Conservation (phyloP, 2,113 vertebrate genomes). For the Cinclus mexicanus region DNA sequence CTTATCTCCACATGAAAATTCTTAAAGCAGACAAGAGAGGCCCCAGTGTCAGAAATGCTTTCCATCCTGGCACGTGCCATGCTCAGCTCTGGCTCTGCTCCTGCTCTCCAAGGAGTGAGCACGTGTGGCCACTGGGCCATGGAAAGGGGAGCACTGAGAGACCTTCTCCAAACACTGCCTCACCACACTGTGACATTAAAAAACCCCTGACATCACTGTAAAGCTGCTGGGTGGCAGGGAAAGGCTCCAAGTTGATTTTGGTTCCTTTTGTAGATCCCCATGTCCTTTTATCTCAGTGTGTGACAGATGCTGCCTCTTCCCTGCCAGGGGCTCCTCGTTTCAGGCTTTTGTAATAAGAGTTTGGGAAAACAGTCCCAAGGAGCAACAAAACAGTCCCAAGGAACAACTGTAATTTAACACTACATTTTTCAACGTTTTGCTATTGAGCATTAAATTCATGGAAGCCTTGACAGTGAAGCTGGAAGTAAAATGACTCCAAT, state of each 20-base stretch:
- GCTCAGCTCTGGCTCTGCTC: background rate
- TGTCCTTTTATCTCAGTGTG: background rate
- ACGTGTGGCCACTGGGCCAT: background rate
- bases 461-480: background rate
- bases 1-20: background rate
- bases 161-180: background rate
- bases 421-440: background rate
- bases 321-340: background rate
- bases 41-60: background rate
- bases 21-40: background rate
- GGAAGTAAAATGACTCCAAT: background rate
- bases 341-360: background rate
- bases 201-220: background rate
- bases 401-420: background rate
- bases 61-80: fast-evolving
- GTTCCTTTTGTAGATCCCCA: background rate
- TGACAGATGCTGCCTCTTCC: background rate
- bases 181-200: background rate
- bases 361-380: background rate
- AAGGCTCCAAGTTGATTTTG: background rate
- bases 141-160: background rate
- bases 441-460: background rate
- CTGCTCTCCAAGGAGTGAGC: background rate
- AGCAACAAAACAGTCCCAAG: background rate
- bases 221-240: background rate